Evolutionary conservation across 2,113 vertebrate genomes (phyloP).

Genomic region (Ptilorrhoa leucosticta): DNA sequence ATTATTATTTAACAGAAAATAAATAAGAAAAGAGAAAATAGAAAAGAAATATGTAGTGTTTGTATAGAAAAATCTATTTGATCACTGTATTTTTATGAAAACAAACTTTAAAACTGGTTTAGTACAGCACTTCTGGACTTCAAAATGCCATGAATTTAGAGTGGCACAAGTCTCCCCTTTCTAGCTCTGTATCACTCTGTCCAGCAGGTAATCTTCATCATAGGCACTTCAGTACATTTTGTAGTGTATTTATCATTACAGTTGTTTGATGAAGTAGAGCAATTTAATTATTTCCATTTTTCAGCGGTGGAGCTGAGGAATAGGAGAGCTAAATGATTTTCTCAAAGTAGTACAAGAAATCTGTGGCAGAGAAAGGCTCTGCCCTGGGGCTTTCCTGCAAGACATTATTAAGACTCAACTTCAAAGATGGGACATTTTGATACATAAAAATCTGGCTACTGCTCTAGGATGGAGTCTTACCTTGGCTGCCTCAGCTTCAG

Average conservation of each 20-base stretch:
- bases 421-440: slow-evolving; percentile 2
- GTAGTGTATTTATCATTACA: not conserved
- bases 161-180: not conserved
- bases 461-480: not conserved
- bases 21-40: not conserved
- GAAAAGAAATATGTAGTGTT: not conserved
- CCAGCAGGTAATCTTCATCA: not conserved
- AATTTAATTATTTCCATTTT: slow-evolving; percentile 13
- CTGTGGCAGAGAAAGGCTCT: not conserved
- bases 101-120: not conserved
- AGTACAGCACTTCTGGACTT: not conserved
- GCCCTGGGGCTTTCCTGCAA: slow-evolving; percentile 41
- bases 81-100: not conserved
- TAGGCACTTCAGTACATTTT: not conserved
- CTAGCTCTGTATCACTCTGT: not conserved
- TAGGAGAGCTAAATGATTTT: not conserved
- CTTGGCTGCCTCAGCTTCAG: not conserved
- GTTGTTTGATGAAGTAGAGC: not conserved
- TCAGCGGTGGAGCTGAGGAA: not conserved
- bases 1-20: not conserved
- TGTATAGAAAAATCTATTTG: not conserved
- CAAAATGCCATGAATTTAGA: not conserved
- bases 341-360: not conserved
- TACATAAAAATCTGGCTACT: not conserved
- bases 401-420: slow-evolving; percentile 11